These are phyloP conservation scores for Coelopa frigida DNA, from an alignment of 1,140 invertebrate genomes.

Conservation along the genomic window DNA sequence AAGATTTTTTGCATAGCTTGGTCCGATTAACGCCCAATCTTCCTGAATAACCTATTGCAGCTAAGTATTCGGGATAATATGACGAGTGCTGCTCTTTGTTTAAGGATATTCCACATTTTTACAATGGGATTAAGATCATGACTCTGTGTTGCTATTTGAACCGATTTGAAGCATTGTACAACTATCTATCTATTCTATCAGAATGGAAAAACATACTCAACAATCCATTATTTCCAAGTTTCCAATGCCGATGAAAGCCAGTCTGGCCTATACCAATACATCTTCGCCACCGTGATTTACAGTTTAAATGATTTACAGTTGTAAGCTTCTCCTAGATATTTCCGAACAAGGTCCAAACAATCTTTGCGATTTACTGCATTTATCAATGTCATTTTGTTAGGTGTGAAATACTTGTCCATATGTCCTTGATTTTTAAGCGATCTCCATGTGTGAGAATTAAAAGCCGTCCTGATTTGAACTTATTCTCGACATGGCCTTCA, in stretches of 20 bases:
- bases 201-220: no score
- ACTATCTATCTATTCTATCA: no score
- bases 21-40: no score
- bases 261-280: conserved; percentile 2
- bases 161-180: no score
- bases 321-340: background rate
- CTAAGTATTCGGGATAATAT: no score
- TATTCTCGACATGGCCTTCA: background rate
- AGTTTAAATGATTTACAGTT: background rate
- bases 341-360: background rate
- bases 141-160: no score
- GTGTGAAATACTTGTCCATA: background rate
- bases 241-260: background rate
- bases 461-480: background rate
- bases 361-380: background rate
- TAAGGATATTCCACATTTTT: no score
- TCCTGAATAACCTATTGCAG: no score
- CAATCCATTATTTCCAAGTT: background rate
- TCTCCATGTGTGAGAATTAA: background rate
- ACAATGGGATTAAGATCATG: no score
- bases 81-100: no score
- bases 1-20: no score
- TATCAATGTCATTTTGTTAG: background rate
- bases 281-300: background rate
- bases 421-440: background rate